Evolutionary conservation across 2,797 vertebrate species (phyloP).

Genomic region (Lepilemur septentrionalis): DNA sequence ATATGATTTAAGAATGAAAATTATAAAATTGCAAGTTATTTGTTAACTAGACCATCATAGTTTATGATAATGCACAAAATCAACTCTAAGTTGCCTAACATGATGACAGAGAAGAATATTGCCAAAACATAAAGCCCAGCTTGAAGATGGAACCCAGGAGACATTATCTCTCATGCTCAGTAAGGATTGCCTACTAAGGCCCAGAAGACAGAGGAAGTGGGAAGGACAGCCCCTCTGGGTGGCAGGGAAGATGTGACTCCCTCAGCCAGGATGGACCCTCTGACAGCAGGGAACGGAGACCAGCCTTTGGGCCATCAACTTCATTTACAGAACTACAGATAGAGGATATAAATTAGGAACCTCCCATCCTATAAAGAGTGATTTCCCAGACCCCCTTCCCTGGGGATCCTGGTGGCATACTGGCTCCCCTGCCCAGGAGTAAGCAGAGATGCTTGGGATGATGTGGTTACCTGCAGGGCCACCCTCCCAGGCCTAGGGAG

Average conservation of each 20-base stretch:
- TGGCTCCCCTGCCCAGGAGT: neutral
- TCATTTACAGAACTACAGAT: neutral
- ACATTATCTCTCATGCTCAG: neutral
- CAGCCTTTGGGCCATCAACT: neutral
- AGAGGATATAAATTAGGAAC: neutral
- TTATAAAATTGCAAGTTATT: neutral
- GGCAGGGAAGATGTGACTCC: neutral
- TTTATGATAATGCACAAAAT: neutral
- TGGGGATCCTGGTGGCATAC: neutral
- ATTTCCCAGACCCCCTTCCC: neutral
- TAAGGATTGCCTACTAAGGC: fast-evolving
- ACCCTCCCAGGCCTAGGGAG: fast-evolving
- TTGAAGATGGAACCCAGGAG: fast-evolving
- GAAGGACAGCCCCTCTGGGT: neutral
- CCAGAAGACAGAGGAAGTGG: neutral
- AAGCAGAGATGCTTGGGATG: too few species aligned
- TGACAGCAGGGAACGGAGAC: neutral
- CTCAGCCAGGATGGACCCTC: too few species aligned
- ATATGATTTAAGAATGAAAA: neutral
- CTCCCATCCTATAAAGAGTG: neutral
- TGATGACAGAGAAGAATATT: neutral
- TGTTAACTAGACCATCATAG: too few species aligned
- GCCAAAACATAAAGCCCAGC: neutral
- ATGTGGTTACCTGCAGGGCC: neutral
- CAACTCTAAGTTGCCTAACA: neutral